These are phyloP conservation scores for Drosophila orosa DNA, from an alignment of 1,140 invertebrate genomes.

Conservation along the genomic window DNA sequence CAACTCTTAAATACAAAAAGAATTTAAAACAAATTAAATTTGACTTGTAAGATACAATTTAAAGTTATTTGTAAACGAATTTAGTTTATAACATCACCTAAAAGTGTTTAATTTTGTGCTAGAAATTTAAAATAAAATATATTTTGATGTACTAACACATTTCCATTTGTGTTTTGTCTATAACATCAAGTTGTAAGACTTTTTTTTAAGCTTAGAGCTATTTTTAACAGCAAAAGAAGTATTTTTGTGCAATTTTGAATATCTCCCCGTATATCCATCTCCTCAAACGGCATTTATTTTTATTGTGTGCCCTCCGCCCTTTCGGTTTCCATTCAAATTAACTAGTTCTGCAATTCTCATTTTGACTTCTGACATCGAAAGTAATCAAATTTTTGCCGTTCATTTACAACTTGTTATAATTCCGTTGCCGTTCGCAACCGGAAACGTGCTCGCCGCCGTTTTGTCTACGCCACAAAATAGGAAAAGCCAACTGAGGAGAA, in stretches of 20 bases:
- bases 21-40: not conserved
- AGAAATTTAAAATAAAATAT: not conserved
- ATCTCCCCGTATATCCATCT: slow-evolving; percentile 1
- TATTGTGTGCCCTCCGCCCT: not conserved
- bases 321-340: slow-evolving; percentile 34
- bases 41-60: too few species aligned
- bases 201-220: not conserved
- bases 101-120: not conserved
- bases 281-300: slow-evolving; percentile 20
- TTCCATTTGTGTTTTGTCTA: not conserved
- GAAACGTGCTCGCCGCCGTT: slow-evolving; percentile 61
- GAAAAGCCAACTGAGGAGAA: slow-evolving; percentile 41
- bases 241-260: not conserved
- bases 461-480: slow-evolving; percentile 63
- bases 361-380: slow-evolving; percentile 42
- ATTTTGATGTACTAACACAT: not conserved
- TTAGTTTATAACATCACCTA: not conserved
- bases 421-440: slow-evolving; percentile 55
- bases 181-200: not conserved
- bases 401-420: slow-evolving; percentile 68
- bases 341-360: slow-evolving; percentile 54
- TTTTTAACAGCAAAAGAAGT: not conserved
- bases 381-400: slow-evolving; percentile 70
- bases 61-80: not conserved
- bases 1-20: not conserved